phyloP scores from a whole-genome alignment of 37 sponge, comb jelly and placozoan genomes.

The Theonella swinhoei region DNA sequence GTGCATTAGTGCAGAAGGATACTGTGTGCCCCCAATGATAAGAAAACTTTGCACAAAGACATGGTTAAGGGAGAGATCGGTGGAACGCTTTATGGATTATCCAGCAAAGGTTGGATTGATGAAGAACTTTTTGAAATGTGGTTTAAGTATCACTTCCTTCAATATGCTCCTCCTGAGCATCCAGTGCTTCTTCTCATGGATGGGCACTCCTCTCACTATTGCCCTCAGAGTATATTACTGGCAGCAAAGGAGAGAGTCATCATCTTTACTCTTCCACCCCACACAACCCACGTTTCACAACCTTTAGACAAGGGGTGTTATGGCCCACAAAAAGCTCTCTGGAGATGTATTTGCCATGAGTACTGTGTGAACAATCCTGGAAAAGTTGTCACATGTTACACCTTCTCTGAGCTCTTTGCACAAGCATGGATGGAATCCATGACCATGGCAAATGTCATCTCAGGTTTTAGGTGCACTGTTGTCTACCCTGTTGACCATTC shows the following conservation, averaged over 20 bases:
- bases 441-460: no score
- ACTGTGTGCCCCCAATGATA: no score
- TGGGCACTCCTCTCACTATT: constrained; percentile 74
- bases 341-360: constrained; percentile 39
- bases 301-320: constrained; percentile 68
- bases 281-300: constrained; percentile 74
- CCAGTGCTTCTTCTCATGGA: constrained; percentile 72
- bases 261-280: constrained; percentile 56
- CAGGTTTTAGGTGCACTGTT: no score
- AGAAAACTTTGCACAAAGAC: no score
- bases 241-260: constrained; percentile 60
- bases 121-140: constrained; percentile 38
- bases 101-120: constrained; percentile 56
- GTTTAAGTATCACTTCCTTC: constrained; percentile 51
- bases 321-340: constrained; percentile 40
- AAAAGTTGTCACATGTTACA: constrained; percentile 19
- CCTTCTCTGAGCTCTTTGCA: constrained; percentile 18
- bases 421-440: no score
- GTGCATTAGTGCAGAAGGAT: no score
- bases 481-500: no score
- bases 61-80: constrained; percentile 71
- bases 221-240: constrained; percentile 7
- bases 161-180: constrained; percentile 20
- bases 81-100: constrained; percentile 61
- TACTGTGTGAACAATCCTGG: constrained; percentile 24